phyloP scores from a whole-genome alignment of 2,888 invertebrate genomes.

The Apocheima hispidaria region DNA sequence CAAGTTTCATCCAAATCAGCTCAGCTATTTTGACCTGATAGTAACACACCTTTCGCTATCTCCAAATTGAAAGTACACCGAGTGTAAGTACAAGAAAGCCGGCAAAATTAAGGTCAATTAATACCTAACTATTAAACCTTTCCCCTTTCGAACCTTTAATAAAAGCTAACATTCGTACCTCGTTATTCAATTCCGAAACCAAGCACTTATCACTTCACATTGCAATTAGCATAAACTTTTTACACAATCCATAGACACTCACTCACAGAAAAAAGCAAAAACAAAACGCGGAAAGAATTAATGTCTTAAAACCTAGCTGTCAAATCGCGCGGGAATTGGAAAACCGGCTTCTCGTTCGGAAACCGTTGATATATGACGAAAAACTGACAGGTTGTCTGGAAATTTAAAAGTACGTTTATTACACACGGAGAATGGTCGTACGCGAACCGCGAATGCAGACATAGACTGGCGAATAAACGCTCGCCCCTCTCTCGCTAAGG shows the following conservation, averaged over 20 bases:
- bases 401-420: slow-evolving; percentile 25
- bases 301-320: slow-evolving; percentile 29
- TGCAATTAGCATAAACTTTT: slow-evolving; percentile 31
- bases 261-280: slow-evolving; percentile 15
- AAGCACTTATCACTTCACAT: slow-evolving; percentile 35
- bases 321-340: slow-evolving; percentile 30
- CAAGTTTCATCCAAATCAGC: not conserved
- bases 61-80: not conserved
- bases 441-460: slow-evolving; percentile 73
- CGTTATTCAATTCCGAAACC: slow-evolving; percentile 29
- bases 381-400: slow-evolving; percentile 28
- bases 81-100: not conserved
- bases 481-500: slow-evolving; percentile 62
- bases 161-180: slow-evolving; percentile 29
- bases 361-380: slow-evolving; percentile 19
- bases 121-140: slow-evolving; percentile 7
- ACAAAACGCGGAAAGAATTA: slow-evolving; percentile 2
- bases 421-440: slow-evolving; percentile 54
- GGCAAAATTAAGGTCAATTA: not conserved
- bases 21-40: not conserved
- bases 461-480: slow-evolving; percentile 72
- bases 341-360: not conserved
- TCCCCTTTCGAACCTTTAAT: slow-evolving; percentile 10
- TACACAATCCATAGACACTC: slow-evolving; percentile 29
- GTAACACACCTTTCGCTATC: not conserved